Evolutionary conservation across 2,888 invertebrate genomes (phyloP), one percentile per base, ranked within the genome.

Genomic region (Cheilosia vernalis): DNA sequence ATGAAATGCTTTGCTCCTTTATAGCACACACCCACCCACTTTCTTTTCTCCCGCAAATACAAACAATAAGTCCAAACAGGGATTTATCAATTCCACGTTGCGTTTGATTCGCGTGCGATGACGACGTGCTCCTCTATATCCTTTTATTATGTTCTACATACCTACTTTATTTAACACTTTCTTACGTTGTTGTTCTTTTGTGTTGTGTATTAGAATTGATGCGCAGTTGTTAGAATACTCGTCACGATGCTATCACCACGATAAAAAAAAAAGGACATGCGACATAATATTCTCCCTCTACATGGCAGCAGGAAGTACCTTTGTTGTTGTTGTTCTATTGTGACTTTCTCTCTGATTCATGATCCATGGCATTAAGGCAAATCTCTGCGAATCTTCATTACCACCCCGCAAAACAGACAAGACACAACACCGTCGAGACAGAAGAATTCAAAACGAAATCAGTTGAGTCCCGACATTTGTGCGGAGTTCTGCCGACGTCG

Each of bases 211-310:
- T 70, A 27, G 56, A 60, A 84, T 80, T 77, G 81, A 80, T 80
- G 85, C 80, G 80, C 80, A 85, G 85, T 80, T 85, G 70, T 84
- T 79, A 19, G 80, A 64, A 74, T 66, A 80, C 80, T 70, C 69
- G 49, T 66, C 70, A 64, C 47, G 74, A 60, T 84, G 79, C 80
- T 70, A 70, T 76, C 74, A 74, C 80, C 70, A 53, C 21, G 42
- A 60, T 53, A 21, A 63, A 60, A 30, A 33, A 24, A 67, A 37
- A 44, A 44, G n/a, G 40, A 58, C 69, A 74, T 9, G 51, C 24
- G 27, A 66, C 51, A 82, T 76, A 70, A 37, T 13, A 42, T 79
- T 60, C 64, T 53, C 58, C 44, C 51, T 47, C 33, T 58, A 37
- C 33, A 51, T 51, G 47, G 63, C n/a, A 37, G 27, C 42, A 42